Conservation (phyloP, 1,140 invertebrate genomes). For the Meloidogyne exigua region DNA sequence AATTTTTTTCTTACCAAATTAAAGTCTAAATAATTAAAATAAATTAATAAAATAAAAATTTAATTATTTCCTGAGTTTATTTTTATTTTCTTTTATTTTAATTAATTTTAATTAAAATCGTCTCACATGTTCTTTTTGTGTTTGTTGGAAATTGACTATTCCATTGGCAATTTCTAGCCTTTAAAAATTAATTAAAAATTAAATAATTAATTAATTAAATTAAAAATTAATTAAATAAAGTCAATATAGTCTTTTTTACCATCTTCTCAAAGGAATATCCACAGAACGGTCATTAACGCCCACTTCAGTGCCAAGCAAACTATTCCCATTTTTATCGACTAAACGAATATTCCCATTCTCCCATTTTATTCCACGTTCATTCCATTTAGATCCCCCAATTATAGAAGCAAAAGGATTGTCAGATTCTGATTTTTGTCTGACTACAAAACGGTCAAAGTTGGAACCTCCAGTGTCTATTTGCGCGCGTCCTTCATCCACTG, state of each 20-base stretch:
- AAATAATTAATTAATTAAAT: too few species aligned
- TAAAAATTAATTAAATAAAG: too few species aligned
- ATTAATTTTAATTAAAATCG: neutral
- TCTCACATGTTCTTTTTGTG: neutral
- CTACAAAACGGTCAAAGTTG: conserved; percentile 46
- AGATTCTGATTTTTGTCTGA: conserved; percentile 39
- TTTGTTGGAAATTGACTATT: neutral
- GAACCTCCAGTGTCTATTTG: conserved; percentile 39
- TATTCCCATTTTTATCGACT: conserved; percentile 49
- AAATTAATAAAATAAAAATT: too few species aligned
- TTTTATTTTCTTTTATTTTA: neutral
- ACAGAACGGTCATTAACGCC: conserved; percentile 47
- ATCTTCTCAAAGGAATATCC: conserved; percentile 42
- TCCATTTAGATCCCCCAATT: conserved; percentile 42
- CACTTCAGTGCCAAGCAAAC: conserved; percentile 47
- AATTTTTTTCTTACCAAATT: too few species aligned
- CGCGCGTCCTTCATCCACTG: conserved; percentile 24
- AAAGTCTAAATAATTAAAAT: too few species aligned
- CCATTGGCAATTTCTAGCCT: neutral
- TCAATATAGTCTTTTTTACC: neutral
- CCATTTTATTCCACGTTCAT: conserved; percentile 48
- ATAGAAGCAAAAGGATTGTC: conserved; percentile 33
- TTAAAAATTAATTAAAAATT: neutral
- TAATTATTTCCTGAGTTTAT: neutral
- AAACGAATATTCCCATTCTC: conserved; percentile 48